These are phyloP conservation scores for Microtus ochrogaster DNA, from an alignment of 2,113 vertebrate genomes.

Conservation along the genomic window DNA sequence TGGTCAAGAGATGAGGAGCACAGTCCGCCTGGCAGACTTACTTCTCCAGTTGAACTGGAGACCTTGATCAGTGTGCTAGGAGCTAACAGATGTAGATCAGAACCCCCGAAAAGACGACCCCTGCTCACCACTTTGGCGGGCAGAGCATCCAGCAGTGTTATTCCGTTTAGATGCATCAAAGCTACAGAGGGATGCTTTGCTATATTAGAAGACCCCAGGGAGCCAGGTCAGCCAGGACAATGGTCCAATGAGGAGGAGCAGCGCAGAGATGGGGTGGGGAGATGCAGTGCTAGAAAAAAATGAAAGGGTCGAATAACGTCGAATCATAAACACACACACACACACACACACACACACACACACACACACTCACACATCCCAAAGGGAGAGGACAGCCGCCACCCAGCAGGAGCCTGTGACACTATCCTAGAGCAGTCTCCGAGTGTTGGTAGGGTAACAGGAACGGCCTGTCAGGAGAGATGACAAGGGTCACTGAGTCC, in stretches of 20 bases:
- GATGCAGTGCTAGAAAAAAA: not conserved
- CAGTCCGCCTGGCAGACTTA: too few relatives aligned
- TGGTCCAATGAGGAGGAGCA: not conserved
- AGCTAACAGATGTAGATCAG: not conserved
- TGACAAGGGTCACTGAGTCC: not conserved
- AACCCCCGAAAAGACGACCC: fast-evolving
- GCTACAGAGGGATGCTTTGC: not conserved
- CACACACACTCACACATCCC: not conserved
- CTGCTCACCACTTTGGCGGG: fast-evolving
- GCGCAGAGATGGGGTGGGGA: not conserved
- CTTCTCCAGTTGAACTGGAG: not conserved
- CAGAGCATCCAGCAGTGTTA: fast-evolving
- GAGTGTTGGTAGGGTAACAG: too few relatives aligned
- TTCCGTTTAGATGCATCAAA: not conserved
- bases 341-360: not conserved
- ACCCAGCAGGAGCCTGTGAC: not conserved
- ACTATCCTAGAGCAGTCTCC: not conserved
- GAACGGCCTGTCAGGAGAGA: not conserved
- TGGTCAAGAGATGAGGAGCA: fast-evolving
- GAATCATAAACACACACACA: not conserved
- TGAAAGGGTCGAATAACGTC: fast-evolving
- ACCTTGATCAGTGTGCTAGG: not conserved
- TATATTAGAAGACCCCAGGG: not conserved
- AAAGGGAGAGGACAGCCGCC: not conserved
- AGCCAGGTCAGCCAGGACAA: not conserved